Evolutionary conservation across 2,888 invertebrate genomes (phyloP).

Genomic region (Phorcus lineatus): DNA sequence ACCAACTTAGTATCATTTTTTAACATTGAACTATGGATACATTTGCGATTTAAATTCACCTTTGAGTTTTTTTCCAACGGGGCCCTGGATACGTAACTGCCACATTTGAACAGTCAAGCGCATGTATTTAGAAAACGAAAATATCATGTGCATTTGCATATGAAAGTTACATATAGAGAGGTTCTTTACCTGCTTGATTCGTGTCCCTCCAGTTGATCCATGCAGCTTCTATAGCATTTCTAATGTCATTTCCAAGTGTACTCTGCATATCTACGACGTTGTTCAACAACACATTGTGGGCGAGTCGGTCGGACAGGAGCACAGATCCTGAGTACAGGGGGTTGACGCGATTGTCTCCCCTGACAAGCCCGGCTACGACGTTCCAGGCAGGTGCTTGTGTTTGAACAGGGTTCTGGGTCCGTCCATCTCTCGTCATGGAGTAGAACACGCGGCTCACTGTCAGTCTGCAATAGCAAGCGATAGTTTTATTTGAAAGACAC

Average conservation of each 20-base stretch:
- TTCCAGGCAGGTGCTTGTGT: not conserved
- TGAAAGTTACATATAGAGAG: too few species aligned
- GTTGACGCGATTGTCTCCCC: not conserved
- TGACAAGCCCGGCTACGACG: not conserved
- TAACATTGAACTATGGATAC: too few species aligned
- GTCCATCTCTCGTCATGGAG: conserved; percentile 27
- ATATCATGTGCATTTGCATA: too few species aligned
- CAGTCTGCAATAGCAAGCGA: conserved; percentile 17
- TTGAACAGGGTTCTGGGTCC: not conserved
- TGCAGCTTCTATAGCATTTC: not conserved
- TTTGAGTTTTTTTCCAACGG: too few species aligned
- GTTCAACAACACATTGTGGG: conserved; percentile 15
- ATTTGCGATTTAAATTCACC: too few species aligned
- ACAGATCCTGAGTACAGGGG: not conserved
- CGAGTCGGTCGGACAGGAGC: conserved; percentile 3
- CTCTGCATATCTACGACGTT: not conserved
- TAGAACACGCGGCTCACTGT: conserved; percentile 25
- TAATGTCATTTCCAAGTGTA: not conserved
- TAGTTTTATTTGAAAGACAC: too few species aligned
- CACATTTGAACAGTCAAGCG: too few species aligned
- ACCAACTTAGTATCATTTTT: too few species aligned
- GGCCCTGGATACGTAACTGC: too few species aligned
- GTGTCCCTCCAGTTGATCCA: conserved; percentile 15
- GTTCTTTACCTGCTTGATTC: not conserved
- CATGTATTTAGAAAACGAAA: too few species aligned